Evolutionary conservation across 2,113 vertebrate species (phyloP), one percentile per base, ranked within the genome.

Genomic region (Delphinapterus leucas): DNA sequence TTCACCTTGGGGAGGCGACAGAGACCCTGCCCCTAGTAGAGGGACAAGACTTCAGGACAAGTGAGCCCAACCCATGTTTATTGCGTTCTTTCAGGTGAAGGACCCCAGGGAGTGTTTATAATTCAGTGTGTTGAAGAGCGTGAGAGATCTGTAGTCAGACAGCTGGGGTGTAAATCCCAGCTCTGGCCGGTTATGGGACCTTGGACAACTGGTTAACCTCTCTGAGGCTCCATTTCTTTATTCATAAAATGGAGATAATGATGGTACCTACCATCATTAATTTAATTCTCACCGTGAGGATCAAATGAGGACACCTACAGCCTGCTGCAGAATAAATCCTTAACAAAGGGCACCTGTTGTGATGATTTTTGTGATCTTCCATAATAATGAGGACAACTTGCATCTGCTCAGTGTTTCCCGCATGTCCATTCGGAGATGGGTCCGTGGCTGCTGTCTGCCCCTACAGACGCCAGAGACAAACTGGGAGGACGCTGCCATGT

Each of bases 321-420:
- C 23, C 11, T 26, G 70, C 60, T 7, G 12, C 25, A 23, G 65
- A 89, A 41, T 31, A 26, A 44, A 28, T 23, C 21, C 31, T 63
- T 38, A n/a, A 1, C 3, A 5, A 28, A n/a, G 44, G 61, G 31
- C 8, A 0, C 31, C 25, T n/a, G 55, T 4, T 1, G 18, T 10
- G 47, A 31, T 11, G 44, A 4, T 0, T 21, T 63, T 31, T 36
- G 41, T 6, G 36, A 4, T 21, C 11, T 0, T 73, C 15, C 6
- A 0, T n/a, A 21, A 17, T 8, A 10, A 6, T 0, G 0, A 12
- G 11, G 33, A 36, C 61, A 18, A 9, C 3, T 47, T 36, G 63
- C 8, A 11, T 2, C 65, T 18, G 31, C 5, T 28, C 15, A 18
- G 10, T 2, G 4, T 17, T 28, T 26, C 73, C 31, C 4, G 2